Evolutionary conservation across 2,888 invertebrate species (phyloP).

Genomic region (Trachelus stipa): DNA sequence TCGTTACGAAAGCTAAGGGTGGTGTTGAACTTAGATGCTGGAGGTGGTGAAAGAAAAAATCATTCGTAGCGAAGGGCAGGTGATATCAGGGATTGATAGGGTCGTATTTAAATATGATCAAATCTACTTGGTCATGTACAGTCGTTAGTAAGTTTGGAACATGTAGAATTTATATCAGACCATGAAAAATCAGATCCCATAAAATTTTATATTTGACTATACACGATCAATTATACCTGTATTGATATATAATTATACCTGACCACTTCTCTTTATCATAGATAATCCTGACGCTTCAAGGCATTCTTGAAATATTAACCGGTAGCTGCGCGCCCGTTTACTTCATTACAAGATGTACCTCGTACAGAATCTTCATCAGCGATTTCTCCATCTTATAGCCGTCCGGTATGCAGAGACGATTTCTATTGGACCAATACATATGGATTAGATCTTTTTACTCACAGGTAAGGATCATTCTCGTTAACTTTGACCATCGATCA

Average conservation of each 20-base stretch:
- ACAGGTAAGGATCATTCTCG: neutral
- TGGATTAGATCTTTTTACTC: neutral
- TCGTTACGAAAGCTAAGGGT: neutral
- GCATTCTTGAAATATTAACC: neutral
- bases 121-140: too few species aligned
- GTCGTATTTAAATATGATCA: neutral
- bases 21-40: neutral
- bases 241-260: too few species aligned
- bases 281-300: too few species aligned
- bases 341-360: neutral
- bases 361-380: neutral
- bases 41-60: neutral
- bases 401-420: neutral
- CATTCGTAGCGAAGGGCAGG: neutral
- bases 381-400: neutral
- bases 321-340: neutral
- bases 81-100: neutral
- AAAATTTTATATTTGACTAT: too few species aligned
- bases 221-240: too few species aligned
- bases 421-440: neutral
- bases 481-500: neutral
- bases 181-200: too few species aligned
- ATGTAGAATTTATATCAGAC: too few species aligned
- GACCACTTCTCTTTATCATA: too few species aligned
- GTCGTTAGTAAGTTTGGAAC: too few species aligned